These are phyloP conservation scores for Spinibarbus caldwelli DNA, from an alignment of 2,797 vertebrate species.

Conservation along the genomic window DNA sequence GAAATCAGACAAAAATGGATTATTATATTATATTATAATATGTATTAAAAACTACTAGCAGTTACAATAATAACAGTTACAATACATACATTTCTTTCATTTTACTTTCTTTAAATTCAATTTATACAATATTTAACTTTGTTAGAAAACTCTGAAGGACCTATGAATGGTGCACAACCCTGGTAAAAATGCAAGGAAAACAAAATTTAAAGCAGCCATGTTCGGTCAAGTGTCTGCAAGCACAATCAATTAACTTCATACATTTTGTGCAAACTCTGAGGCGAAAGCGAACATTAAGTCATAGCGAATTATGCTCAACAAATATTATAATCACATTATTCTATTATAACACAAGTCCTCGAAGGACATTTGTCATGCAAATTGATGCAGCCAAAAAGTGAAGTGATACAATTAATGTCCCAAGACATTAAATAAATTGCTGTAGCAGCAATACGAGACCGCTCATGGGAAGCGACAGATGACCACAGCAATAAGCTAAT, in stretches of 20 bases:
- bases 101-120: neutral
- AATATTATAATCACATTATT: slow-evolving; percentile 49
- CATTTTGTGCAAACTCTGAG: slow-evolving; percentile 30
- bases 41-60: neutral
- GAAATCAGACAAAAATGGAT: neutral
- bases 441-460: slow-evolving; percentile 32
- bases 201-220: neutral
- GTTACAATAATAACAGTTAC: neutral
- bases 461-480: slow-evolving; percentile 54
- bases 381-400: slow-evolving; percentile 45
- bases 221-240: neutral
- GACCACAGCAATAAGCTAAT: slow-evolving; percentile 56
- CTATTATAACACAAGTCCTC: slow-evolving; percentile 20
- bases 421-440: slow-evolving; percentile 51
- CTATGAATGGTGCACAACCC: neutral
- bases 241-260: slow-evolving; percentile 24
- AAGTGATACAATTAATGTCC: slow-evolving; percentile 49
- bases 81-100: neutral
- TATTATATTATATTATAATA: too few species aligned
- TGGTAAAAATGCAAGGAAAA: slow-evolving; percentile 1
- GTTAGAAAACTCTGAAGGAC: neutral
- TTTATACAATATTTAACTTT: neutral
- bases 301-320: slow-evolving; percentile 34
- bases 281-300: slow-evolving; percentile 39
- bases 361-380: slow-evolving; percentile 38